Conservation (phyloP, 1,140 invertebrate genomes). For the Listronotus oregonensis region DNA sequence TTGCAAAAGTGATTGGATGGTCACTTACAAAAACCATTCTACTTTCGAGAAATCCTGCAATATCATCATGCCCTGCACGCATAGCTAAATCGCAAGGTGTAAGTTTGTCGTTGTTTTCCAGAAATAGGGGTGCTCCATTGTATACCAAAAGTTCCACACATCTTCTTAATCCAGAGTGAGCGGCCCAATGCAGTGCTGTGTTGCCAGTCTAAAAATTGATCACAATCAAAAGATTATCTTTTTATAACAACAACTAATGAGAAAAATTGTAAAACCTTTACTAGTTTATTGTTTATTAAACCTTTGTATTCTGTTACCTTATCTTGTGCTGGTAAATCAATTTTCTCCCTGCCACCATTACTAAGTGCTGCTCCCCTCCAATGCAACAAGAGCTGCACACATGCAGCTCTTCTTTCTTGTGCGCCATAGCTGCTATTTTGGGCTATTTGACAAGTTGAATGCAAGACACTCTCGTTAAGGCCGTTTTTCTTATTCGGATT, state of each 20-base stretch:
- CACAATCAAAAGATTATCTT: too few relatives aligned
- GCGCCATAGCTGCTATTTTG: conserved; percentile 61
- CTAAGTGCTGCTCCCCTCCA: conserved; percentile 64
- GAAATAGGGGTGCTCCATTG: conserved; percentile 65
- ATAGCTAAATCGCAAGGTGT: conserved; percentile 72
- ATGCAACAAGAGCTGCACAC: conserved; percentile 66
- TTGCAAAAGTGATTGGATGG: too few relatives aligned
- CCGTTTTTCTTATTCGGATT: conserved; percentile 74
- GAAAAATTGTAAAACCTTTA: too few relatives aligned
- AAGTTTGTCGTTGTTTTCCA: conserved; percentile 66
- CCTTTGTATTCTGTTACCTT: too few relatives aligned
- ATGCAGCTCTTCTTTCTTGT: conserved; percentile 64
- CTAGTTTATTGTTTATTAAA: too few relatives aligned
- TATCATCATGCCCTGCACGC: conserved; percentile 63
- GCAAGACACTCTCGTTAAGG: conserved; percentile 68
- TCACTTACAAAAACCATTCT: conserved; percentile 73
- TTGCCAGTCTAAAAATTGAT: conserved; percentile 67
- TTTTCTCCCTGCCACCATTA: conserved; percentile 63
- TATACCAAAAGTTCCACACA: conserved; percentile 69
- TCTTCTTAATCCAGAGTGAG: conserved; percentile 66
- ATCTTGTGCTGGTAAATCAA: conserved; percentile 66
- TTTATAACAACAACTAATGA: too few relatives aligned
- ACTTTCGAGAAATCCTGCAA: conserved; percentile 70
- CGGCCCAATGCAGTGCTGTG: conserved; percentile 71
- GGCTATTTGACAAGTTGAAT: conserved; percentile 66